phyloP scores from a whole-genome alignment of 2,797 vertebrate genomes.

The Fratercula arctica region DNA sequence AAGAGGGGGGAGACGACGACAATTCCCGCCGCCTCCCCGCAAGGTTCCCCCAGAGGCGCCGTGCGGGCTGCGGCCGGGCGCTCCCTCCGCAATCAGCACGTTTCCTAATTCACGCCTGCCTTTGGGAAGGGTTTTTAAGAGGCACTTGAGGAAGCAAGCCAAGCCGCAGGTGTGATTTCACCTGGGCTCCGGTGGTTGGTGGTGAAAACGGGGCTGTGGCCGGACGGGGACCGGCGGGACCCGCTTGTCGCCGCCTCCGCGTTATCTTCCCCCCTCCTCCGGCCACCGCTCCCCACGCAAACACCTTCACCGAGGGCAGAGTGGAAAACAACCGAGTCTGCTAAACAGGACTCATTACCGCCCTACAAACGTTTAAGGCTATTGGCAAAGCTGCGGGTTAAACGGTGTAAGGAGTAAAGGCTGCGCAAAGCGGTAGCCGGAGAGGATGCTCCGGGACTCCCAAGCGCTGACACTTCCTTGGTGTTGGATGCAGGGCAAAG shows the following conservation, averaged over 20 bases:
- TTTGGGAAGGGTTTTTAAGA: neutral
- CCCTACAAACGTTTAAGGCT: neutral
- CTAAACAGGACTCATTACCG: fast-evolving
- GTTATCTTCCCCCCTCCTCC: neutral
- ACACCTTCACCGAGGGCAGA: neutral
- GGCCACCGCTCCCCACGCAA: too few relatives aligned
- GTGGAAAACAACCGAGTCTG: too few relatives aligned
- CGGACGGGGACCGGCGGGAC: neutral
- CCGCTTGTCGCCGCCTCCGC: too few relatives aligned
- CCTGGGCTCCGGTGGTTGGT: neutral
- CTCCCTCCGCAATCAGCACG: neutral
- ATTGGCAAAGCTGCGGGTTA: neutral
- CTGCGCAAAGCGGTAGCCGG: fast-evolving
- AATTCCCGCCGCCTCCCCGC: neutral
- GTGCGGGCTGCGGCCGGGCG: neutral
- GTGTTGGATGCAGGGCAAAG: neutral
- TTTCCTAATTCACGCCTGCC: neutral
- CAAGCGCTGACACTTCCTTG: fast-evolving
- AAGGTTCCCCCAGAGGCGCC: neutral
- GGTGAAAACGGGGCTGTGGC: neutral
- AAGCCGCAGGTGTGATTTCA: neutral
- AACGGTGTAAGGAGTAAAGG: fast-evolving
- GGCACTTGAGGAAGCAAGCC: neutral
- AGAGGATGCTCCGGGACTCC: neutral
- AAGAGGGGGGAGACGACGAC: neutral